A percentile compares a stretch with the other conserved stretches of the same genome.
Evolutionary conservation across 2,113 vertebrate genomes (phyloP).

Genomic region (Rhegmatorhina hoffmannsi): DNA sequence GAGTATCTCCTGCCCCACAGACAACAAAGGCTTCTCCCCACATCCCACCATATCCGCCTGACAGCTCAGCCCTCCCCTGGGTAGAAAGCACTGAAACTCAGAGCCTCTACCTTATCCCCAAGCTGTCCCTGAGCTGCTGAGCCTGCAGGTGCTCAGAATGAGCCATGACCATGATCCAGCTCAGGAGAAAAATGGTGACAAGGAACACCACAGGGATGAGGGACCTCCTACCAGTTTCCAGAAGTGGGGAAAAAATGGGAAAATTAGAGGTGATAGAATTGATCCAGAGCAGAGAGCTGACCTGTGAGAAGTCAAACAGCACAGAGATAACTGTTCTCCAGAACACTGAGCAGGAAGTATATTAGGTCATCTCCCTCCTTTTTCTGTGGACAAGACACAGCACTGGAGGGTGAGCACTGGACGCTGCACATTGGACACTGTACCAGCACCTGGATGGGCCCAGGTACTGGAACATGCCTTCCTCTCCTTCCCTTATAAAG

Average conservation of each 20-base stretch:
- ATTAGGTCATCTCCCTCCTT: not conserved
- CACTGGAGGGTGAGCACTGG: not conserved
- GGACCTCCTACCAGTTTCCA: not conserved
- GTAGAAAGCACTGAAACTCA: not conserved
- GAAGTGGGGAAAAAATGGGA: not conserved
- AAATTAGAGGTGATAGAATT: not conserved
- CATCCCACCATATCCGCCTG: too few species aligned
- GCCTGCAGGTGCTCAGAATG: not conserved
- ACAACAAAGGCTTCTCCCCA: not conserved
- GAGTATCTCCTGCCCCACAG: not conserved
- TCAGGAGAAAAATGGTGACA: not conserved
- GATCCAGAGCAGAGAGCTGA: not conserved
- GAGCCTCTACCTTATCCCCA: not conserved
- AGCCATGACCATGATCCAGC: not conserved
- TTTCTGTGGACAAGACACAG: not conserved
- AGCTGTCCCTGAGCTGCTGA: not conserved
- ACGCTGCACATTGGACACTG: not conserved
- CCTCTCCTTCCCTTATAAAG: not conserved
- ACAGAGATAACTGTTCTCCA: not conserved
- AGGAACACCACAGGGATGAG: not conserved
- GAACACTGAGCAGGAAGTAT: too few species aligned
- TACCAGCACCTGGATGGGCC: fast-evolving
- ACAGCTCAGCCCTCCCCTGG: not conserved
- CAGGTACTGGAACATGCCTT: not conserved
- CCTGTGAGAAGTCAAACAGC: not conserved